phyloP scores from a whole-genome alignment of 2,113 vertebrate genomes.

The Indicator maculatus region DNA sequence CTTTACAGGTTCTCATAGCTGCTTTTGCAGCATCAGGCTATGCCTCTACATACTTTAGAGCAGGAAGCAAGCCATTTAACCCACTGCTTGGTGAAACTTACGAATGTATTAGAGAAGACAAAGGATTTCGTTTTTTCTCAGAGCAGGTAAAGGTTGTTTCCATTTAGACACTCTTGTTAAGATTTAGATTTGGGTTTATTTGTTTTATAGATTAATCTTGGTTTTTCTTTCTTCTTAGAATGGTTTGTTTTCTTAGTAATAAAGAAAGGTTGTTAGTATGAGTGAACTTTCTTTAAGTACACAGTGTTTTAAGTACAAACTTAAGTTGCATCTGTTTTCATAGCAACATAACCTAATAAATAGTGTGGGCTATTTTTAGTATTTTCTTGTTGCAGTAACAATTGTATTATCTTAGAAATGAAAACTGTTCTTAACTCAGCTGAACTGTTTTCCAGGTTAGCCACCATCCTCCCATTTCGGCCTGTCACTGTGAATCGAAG shows the following conservation, averaged over 20 bases:
- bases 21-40: conserved; percentile 98
- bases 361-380: background rate
- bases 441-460: conserved; percentile 86
- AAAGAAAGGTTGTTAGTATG: background rate
- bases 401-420: background rate
- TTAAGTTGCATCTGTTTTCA: background rate
- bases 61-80: conserved; percentile 99
- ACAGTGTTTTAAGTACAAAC: background rate
- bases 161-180: background rate
- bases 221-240: background rate
- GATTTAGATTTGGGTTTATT: background rate
- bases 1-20: conserved; percentile 90
- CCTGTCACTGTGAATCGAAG: conserved; percentile 99
- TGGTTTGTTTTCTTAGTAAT: background rate
- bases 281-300: background rate
- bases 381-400: background rate
- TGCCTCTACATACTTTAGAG: conserved; percentile 96
- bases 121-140: conserved; percentile 97
- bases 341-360: background rate
- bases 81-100: conserved; percentile 97
- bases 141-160: conserved; percentile 86
- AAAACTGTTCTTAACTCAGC: conserved; percentile 2
- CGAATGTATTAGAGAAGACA: conserved; percentile 97
- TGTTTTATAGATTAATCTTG: background rate
- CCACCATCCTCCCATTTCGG: conserved; percentile 97